These are phyloP conservation scores for Caenorhabditis drosophilae DNA, from an alignment of 2,888 invertebrate genomes.

Conservation along the genomic window DNA sequence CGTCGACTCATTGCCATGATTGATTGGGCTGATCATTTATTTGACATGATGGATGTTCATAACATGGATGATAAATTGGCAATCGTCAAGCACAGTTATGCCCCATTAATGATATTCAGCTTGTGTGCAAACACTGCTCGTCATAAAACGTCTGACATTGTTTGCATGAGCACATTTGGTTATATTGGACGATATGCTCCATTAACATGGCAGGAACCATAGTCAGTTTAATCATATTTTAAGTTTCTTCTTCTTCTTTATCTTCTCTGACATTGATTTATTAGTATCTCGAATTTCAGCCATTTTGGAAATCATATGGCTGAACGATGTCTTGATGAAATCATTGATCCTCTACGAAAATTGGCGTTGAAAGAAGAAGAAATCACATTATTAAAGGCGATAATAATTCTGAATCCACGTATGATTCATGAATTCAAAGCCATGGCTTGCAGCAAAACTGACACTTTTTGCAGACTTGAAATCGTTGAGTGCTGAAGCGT, in stretches of 20 bases:
- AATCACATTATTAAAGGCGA: constrained; percentile 63
- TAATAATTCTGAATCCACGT: constrained; percentile 65
- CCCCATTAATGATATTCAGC: constrained; percentile 62
- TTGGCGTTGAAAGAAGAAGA: constrained; percentile 67
- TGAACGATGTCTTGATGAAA: constrained; percentile 61
- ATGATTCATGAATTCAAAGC: constrained; percentile 15
- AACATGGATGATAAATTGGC: constrained; percentile 63
- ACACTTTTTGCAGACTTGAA: constrained; percentile 61
- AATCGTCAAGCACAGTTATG: constrained; percentile 63
- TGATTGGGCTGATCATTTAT: constrained; percentile 67
- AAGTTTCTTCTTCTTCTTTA: not conserved
- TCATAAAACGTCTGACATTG: constrained; percentile 43
- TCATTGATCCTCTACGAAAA: constrained; percentile 61
- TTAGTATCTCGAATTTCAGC: constrained; percentile 37
- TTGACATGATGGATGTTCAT: constrained; percentile 66
- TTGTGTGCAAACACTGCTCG: constrained; percentile 39
- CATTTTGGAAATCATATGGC: constrained; percentile 67
- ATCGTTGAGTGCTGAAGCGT: constrained; percentile 56
- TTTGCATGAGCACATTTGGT: constrained; percentile 64
- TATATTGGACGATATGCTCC: constrained; percentile 56
- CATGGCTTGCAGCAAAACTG: not conserved
- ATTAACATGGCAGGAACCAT: constrained; percentile 54
- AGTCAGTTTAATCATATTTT: constrained; percentile 44
- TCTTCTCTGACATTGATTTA: not conserved
- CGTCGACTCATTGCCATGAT: constrained; percentile 63